Evolutionary conservation across 1,140 invertebrate genomes (phyloP).

Genomic region (Semibalanus balanoides): DNA sequence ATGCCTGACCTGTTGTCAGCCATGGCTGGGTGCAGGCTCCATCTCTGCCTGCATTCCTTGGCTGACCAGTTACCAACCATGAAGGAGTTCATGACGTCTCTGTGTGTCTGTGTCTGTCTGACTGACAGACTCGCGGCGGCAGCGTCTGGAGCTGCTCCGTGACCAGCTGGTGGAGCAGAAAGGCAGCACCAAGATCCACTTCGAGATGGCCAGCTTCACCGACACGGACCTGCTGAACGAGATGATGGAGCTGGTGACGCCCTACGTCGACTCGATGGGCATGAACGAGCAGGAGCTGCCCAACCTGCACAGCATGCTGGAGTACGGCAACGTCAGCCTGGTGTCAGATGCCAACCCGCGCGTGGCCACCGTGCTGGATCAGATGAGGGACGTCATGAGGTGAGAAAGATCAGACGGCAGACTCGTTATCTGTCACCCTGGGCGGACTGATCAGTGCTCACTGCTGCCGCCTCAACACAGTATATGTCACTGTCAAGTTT

Average conservation of each 20-base stretch:
- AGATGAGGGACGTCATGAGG: constrained; percentile 61
- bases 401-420: too few relatives aligned
- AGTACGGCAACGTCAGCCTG: constrained; percentile 54
- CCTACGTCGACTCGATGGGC: constrained; percentile 67
- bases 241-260: constrained; percentile 50
- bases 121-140: constrained; percentile 44
- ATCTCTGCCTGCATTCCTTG: too few relatives aligned
- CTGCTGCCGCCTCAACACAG: too few relatives aligned
- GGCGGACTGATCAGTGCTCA: too few relatives aligned
- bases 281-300: constrained; percentile 75
- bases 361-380: constrained; percentile 62
- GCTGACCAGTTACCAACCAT: too few relatives aligned
- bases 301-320: constrained; percentile 53
- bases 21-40: too few relatives aligned
- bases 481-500: too few relatives aligned
- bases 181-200: constrained; percentile 51
- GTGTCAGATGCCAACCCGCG: constrained; percentile 64
- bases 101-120: constrained; percentile 18
- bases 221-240: constrained; percentile 52
- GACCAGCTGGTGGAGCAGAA: constrained; percentile 48
- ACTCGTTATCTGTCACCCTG: too few relatives aligned
- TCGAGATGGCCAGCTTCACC: constrained; percentile 76
- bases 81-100: too few relatives aligned
- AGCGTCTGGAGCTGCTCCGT: constrained; percentile 48
- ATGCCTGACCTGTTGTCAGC: too few relatives aligned